A percentile compares a stretch with the other conserved stretches of the same genome.
Evolutionary conservation across 2,888 invertebrate species (phyloP).

Genomic region (Netelia virgata): DNA sequence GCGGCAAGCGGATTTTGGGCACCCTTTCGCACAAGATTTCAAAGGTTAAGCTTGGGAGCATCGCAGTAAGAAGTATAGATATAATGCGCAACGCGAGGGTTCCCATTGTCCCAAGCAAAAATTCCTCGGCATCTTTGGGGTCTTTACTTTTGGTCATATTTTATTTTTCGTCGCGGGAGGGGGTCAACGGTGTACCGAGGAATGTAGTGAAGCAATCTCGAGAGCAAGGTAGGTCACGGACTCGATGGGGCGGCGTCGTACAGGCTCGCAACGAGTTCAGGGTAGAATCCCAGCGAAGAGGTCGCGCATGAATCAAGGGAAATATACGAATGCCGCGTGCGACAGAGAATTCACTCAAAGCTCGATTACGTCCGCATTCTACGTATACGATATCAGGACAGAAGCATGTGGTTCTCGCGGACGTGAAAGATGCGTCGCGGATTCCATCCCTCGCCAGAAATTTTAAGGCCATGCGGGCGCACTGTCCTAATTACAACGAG

Average conservation of each 20-base stretch:
- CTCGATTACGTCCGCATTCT: conserved; percentile 31
- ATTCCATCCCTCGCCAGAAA: conserved; percentile 64
- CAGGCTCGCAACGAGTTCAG: conserved; percentile 72
- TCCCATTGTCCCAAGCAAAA: conserved; percentile 61
- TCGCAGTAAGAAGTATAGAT: not conserved
- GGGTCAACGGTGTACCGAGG: conserved; percentile 72
- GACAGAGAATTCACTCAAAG: conserved; percentile 45
- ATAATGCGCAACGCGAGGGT: conserved; percentile 27
- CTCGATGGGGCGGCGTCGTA: conserved; percentile 60
- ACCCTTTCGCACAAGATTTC: not conserved
- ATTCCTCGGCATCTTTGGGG: conserved; percentile 68
- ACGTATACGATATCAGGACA: conserved; percentile 18
- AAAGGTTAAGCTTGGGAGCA: not conserved
- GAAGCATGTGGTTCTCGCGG: conserved; percentile 1
- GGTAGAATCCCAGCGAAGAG: conserved; percentile 67
- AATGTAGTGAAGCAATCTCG: conserved; percentile 81
- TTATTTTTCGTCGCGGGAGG: conserved; percentile 34
- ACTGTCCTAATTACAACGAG: conserved; percentile 85
- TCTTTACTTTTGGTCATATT: conserved; percentile 49
- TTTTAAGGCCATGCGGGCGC: conserved; percentile 81
- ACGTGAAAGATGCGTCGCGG: conserved; percentile 66
- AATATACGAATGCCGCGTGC: conserved; percentile 60
- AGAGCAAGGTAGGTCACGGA: conserved; percentile 55
- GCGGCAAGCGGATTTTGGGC: conserved; percentile 7
- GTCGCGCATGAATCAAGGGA: conserved; percentile 66